Base-by-base conservation (phyloP, 2,888 invertebrate genomes). In the Epinotia bilunana region DNA sequence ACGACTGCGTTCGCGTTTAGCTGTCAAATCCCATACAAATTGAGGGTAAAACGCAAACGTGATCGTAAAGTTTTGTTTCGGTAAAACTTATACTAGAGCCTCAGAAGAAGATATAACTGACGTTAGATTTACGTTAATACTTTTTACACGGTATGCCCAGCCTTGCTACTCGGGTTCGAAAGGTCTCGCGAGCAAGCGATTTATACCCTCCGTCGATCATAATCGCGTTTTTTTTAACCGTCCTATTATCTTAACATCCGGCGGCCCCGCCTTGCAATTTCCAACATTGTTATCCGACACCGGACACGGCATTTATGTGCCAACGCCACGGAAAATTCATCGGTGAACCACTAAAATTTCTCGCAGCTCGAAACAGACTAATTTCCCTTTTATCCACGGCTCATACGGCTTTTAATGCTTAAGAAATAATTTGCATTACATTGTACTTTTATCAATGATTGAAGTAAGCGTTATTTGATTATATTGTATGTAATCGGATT, bases 211-310 rank as follows among this genome's bases (percentile, higher is more conserved):
- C 20, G 5, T n/a, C 33, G 33, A 49, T 58, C 20, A 53, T 43
- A 67, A 73, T 69, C 62, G 49, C n/a, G 28, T 46, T 69, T 64
- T 73, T 28, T 73, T 53, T 28, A 58, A 58, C 65, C 33, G 33
- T 65, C 65, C 23, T 43, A 55, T 72, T 61, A 71, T 72, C 61
- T 60, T 69, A n/a, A 57, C 72, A 72, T 72, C 75, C 57, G 72
- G 72, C 53, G 65, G 39, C 18, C 67, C 58, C 33, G 43, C 55
- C 61, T 75, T 75, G 72, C 72, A 72, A 72, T 64, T 70, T 69
- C 57, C 74, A 71, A 74, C 74, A 74, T 55, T 71, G 74, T 71
- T 55, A 74, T 43, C 23, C 28, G 23, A 74, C 70, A 74, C 74
- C 74, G 74, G 74, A 71, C 65, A 73, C 65, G 33, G 43, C 71